Conservation (phyloP, 2,113 vertebrate genomes). For the Nettapus auritus region DNA sequence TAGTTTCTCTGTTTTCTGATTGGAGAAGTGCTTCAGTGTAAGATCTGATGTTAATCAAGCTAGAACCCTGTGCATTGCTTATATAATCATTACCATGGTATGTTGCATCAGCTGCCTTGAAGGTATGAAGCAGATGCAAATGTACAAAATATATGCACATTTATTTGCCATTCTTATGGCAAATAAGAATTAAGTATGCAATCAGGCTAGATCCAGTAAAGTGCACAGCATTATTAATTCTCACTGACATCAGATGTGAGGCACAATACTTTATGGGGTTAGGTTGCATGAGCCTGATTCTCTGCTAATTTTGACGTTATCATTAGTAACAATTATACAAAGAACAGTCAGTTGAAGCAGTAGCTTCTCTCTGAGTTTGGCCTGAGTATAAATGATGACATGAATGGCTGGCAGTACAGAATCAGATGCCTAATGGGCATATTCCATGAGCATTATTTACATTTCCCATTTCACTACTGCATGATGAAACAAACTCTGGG, state of each 20-base stretch:
- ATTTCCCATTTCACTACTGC: not conserved
- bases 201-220: not conserved
- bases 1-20: not conserved
- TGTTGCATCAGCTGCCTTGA: not conserved
- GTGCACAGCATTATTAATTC: not conserved
- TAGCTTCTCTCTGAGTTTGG: not conserved
- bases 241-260: not conserved
- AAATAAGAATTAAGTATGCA: no score
- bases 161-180: not conserved
- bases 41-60: constrained; percentile 19
- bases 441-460: not conserved
- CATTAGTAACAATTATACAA: not conserved
- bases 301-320: not conserved
- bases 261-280: not conserved
- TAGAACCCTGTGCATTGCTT: not conserved
- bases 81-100: not conserved
- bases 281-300: not conserved
- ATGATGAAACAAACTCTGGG: not conserved
- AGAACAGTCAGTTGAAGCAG: not conserved
- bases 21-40: not conserved
- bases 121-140: constrained; percentile 16
- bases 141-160: constrained; percentile 9
- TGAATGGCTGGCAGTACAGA: not conserved
- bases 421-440: accelerated
- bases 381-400: not conserved